Percentiles rank a stretch among this genome's conserved stretches.
Evolutionary conservation across 2,888 invertebrate species (phyloP).

Genomic region (Orthosia gothica): DNA sequence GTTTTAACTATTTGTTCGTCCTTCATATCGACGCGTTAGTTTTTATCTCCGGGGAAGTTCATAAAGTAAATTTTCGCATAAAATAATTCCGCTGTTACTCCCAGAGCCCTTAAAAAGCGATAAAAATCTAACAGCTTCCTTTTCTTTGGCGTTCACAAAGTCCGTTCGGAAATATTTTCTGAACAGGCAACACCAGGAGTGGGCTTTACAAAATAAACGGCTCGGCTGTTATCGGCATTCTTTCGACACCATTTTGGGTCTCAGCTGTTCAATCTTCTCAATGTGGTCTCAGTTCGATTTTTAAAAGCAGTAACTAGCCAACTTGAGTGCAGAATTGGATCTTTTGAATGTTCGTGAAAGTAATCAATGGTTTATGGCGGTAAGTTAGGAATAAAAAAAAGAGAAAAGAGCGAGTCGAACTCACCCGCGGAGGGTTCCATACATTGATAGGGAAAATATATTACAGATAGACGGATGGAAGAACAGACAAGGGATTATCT

Average conservation of each 20-base stretch:
- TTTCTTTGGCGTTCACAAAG: slow-evolving; percentile 36
- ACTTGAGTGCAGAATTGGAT: not conserved
- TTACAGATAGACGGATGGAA: not conserved
- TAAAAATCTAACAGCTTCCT: slow-evolving; percentile 56
- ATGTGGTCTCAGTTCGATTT: slow-evolving; percentile 24
- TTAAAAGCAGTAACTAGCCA: slow-evolving; percentile 2
- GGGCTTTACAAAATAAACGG: slow-evolving; percentile 46
- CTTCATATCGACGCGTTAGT: slow-evolving; percentile 5
- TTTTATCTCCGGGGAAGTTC: slow-evolving; percentile 37
- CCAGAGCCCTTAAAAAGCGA: slow-evolving; percentile 44
- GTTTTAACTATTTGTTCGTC: slow-evolving; percentile 38
- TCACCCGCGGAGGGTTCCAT: not conserved
- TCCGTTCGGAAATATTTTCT: slow-evolving; percentile 54
- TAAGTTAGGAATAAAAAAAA: too few relatives aligned
- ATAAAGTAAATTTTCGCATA: slow-evolving; percentile 38
- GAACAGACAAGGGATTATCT: not conserved
- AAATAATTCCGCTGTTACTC: slow-evolving; percentile 49
- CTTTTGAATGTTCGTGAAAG: not conserved
- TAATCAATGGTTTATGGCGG: not conserved
- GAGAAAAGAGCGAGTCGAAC: not conserved
- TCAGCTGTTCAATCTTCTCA: too few relatives aligned
- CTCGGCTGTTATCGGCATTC: slow-evolving; percentile 17
- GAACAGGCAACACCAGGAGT: slow-evolving; percentile 26
- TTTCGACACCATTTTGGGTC: slow-evolving; percentile 16
- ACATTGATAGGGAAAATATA: not conserved